These are phyloP conservation scores for Macaria notata DNA, from an alignment of 2,888 invertebrate genomes.

Conservation along the genomic window DNA sequence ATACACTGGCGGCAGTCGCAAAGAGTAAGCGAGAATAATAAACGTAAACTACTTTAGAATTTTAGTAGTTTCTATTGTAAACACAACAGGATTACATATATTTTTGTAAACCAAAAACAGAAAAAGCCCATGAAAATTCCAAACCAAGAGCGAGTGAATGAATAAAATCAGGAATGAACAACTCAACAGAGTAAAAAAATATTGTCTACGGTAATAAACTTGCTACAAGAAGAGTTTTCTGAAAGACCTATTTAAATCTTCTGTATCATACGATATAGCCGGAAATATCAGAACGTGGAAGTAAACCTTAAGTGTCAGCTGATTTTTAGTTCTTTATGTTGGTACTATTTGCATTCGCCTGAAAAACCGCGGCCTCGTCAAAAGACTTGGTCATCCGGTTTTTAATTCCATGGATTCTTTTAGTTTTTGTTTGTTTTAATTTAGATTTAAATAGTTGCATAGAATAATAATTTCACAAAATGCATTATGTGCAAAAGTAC, in stretches of 20 bases:
- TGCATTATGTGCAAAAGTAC: conserved; percentile 76
- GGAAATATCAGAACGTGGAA: neutral
- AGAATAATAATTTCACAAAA: conserved; percentile 37
- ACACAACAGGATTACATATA: neutral
- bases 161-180: neutral
- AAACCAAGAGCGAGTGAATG: neutral
- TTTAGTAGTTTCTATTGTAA: neutral
- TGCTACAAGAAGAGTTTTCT: neutral
- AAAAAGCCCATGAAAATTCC: neutral
- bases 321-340: conserved; percentile 63
- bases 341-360: conserved; percentile 46
- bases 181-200: neutral
- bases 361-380: conserved; percentile 52
- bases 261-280: neutral
- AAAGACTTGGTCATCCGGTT: conserved; percentile 47
- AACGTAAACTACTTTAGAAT: no score
- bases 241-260: neutral
- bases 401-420: conserved; percentile 37
- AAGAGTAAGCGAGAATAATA: no score
- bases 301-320: conserved; percentile 56
- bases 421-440: conserved; percentile 26
- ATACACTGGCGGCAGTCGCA: neutral
- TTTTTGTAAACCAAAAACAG: neutral
- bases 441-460: conserved; percentile 30
- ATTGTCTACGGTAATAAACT: no score